These are phyloP conservation scores for Gavia stellata DNA, from an alignment of 2,113 vertebrate species.

Conservation along the genomic window DNA sequence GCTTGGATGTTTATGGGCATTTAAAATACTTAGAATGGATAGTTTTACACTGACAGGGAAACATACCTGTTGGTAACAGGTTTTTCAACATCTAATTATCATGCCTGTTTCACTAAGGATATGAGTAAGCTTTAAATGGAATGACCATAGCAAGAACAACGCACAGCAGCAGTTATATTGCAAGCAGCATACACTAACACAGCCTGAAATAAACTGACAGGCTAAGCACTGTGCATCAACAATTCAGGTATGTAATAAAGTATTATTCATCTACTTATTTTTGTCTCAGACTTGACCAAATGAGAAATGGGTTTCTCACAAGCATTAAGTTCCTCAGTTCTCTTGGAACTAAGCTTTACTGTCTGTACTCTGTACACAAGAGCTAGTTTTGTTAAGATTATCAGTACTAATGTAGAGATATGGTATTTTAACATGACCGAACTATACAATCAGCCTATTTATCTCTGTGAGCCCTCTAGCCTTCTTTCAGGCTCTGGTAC, in stretches of 20 bases:
- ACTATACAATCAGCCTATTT: not conserved
- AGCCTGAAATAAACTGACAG: not conserved
- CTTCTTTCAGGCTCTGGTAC: not conserved
- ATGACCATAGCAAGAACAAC: not conserved
- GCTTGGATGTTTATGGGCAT: not conserved
- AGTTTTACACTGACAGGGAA: not conserved
- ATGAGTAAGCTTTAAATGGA: slow-evolving; percentile 46
- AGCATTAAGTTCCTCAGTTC: not conserved
- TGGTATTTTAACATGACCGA: not conserved
- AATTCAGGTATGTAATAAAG: not conserved
- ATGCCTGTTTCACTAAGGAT: slow-evolving; percentile 28
- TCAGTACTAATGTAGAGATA: not conserved
- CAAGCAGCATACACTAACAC: not conserved
- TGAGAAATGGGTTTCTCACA: not conserved
- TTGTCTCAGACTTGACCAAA: not conserved
- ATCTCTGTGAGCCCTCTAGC: not conserved
- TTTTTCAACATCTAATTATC: slow-evolving; percentile 36
- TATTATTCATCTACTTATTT: not conserved
- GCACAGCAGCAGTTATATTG: not conserved
- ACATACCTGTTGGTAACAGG: slow-evolving; percentile 38
- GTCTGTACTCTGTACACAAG: not conserved
- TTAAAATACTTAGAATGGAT: not conserved
- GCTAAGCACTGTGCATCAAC: not conserved
- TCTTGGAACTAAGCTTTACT: not conserved
- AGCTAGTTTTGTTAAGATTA: not conserved